Evolutionary conservation across 1,140 invertebrate species (phyloP), one percentile per base, ranked within the genome.

Genomic region (Myzus persicae): DNA sequence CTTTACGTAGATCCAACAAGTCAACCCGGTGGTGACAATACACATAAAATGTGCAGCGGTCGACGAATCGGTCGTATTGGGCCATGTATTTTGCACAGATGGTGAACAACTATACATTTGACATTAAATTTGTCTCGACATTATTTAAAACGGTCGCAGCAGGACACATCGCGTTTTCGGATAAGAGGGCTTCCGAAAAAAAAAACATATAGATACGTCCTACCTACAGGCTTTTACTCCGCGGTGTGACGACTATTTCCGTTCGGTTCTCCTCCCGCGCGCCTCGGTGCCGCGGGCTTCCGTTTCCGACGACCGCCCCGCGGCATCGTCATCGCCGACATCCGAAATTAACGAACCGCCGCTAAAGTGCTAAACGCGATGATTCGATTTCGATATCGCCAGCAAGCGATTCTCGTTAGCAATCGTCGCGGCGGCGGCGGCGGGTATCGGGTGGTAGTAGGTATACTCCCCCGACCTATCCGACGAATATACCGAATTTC

Each of bases 301-400:
- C 89, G 89, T 67, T 42, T 59, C 40, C 89, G 54, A 31, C 22
- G n/a, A 46, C 46, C 42, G 6, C 26, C 90, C 42, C 67, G 54
- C 36, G 51, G 90, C 40, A 31, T 81, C 36, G 18, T 22, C 36
- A 9, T 40, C 40, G 67, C 11, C 67, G 20, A 92, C 91, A 92
- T 92, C 90, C 91, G 91, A 92, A 92, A 92, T 84, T 84, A 92
- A 92, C 91, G 91, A 92, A 92, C 91, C 91, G 67, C 88, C 36
- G 22, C 48, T 40, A 84, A 92, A 46, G 44, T 51, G 46, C 36
- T 40, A 84, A 92, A 46, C 76, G 67, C 48, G 26, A 38, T 92
- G 91, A 92, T 92, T 92, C 76, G 76, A 92, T 92, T 92, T 92
- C 67, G n/a, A 76, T 87, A 46, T 48, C 44, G 90, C 24, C 7